Evolutionary conservation across 2,113 vertebrate genomes (phyloP).

Genomic region (Gallinago undulata): DNA sequence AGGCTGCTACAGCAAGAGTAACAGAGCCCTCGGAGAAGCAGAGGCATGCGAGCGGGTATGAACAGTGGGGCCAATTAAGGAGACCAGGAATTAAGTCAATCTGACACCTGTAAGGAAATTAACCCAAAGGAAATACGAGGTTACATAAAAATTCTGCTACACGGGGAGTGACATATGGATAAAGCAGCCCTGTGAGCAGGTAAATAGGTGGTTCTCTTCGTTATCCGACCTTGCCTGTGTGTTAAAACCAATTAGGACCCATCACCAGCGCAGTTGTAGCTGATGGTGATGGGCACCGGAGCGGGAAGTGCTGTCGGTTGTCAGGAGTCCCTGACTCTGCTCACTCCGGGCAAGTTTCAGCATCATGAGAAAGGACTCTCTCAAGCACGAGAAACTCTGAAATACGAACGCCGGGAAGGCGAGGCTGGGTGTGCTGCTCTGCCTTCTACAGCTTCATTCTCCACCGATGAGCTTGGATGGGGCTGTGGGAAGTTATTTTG

Average conservation of each 20-base stretch:
- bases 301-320: not conserved
- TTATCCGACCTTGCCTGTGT: not conserved
- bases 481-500: not conserved
- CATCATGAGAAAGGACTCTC: too few relatives aligned
- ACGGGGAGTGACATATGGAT: not conserved
- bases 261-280: not conserved
- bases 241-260: not conserved
- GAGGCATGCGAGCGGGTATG: not conserved
- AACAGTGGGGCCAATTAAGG: conserved; percentile 2
- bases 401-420: rapidly evolving
- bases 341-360: not conserved
- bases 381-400: too few relatives aligned
- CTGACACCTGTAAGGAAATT: not conserved
- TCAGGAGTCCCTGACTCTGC: not conserved
- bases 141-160: not conserved
- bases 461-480: not conserved
- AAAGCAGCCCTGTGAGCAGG: not conserved
- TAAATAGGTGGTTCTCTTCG: not conserved
- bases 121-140: not conserved
- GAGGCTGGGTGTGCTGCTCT: not conserved
- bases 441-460: not conserved
- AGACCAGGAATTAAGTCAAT: not conserved
- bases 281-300: not conserved
- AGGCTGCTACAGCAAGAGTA: not conserved
- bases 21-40: not conserved